Percentiles rank a stretch among this genome's conserved stretches.
Conservation (phyloP, 2,113 vertebrate species). For the Muntiacus muntjak region DNA sequence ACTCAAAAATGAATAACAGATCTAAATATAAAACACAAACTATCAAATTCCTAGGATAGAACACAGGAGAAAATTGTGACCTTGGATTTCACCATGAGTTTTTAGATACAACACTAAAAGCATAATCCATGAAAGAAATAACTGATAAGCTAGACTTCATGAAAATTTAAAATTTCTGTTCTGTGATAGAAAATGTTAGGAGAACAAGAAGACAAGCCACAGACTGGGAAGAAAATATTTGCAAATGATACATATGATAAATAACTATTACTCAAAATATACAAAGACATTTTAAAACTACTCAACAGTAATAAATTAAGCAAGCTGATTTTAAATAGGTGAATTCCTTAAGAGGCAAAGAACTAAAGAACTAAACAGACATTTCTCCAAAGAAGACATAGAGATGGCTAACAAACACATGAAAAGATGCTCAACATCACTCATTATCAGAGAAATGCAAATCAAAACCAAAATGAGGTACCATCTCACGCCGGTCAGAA, state of each 20-base stretch:
- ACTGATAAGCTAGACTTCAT: neutral
- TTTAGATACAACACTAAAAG: neutral
- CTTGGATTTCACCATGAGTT: neutral
- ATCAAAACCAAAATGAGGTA: neutral
- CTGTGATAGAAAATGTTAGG: neutral
- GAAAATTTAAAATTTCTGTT: neutral
- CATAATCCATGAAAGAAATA: neutral
- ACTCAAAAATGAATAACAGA: neutral
- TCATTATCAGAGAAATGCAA: neutral
- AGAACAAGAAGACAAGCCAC: neutral
- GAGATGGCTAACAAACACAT: neutral
- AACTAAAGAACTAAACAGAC: neutral
- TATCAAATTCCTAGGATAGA: neutral
- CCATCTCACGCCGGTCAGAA: fast-evolving
- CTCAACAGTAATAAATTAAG: neutral
- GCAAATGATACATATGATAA: neutral
- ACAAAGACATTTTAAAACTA: neutral
- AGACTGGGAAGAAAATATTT: neutral
- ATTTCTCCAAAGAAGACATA: neutral
- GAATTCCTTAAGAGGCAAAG: neutral
- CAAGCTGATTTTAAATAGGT: neutral
- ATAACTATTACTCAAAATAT: neutral
- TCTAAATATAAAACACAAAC: neutral
- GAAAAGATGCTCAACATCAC: neutral
- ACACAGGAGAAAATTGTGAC: neutral